phyloP scores from a whole-genome alignment of 2,113 vertebrate species.

The Theristicus caerulescens region DNA sequence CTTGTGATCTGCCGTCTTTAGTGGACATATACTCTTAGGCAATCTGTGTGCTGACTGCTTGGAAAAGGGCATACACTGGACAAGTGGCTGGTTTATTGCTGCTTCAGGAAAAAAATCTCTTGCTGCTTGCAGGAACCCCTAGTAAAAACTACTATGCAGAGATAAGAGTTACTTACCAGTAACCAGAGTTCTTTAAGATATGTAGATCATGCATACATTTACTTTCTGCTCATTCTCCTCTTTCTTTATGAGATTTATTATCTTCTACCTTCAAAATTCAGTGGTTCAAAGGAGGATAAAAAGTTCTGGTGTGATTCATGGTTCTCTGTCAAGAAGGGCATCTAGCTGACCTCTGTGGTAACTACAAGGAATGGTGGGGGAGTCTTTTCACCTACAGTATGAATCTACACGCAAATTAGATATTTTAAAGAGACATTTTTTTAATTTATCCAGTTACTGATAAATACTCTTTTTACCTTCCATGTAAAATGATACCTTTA shows the following conservation, averaged over 20 bases:
- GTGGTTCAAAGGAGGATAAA: not conserved
- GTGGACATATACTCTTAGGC: not conserved
- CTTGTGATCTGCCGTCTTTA: not conserved
- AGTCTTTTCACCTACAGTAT: not conserved
- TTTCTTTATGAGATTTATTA: not conserved
- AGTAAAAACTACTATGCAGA: not conserved
- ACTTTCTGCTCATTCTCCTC: not conserved
- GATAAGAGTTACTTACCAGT: not conserved
- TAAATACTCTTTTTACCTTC: not conserved
- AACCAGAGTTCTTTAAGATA: not conserved
- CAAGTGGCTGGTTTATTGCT: not conserved
- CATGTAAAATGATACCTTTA: not conserved
- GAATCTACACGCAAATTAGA: not conserved
- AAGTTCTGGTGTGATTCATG: not conserved
- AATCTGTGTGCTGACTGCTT: not conserved
- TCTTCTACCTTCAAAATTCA: not conserved
- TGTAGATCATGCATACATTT: not conserved
- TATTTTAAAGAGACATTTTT: not conserved
- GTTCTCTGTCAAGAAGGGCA: not conserved
- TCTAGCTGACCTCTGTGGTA: not conserved
- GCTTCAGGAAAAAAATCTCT: not conserved
- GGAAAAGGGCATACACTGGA: not conserved
- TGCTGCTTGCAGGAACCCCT: not conserved
- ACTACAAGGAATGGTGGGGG: not conserved
- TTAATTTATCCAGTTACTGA: not conserved